Evolutionary conservation across 2,888 invertebrate genomes (phyloP).

Genomic region (Catocala fraxini): DNA sequence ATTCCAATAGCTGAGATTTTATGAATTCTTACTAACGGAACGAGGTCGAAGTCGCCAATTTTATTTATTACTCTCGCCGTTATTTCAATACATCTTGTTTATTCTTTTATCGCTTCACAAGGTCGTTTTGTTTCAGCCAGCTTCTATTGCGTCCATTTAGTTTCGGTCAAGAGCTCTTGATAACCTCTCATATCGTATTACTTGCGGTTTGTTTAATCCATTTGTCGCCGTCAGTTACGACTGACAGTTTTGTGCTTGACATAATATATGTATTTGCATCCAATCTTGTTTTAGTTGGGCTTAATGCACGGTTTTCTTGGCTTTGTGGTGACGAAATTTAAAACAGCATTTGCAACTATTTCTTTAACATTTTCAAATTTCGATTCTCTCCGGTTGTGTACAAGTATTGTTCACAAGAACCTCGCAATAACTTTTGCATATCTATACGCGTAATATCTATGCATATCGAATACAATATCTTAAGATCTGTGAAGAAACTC

Average conservation of each 20-base stretch:
- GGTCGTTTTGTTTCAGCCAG: constrained; percentile 52
- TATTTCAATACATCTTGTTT: constrained; percentile 34
- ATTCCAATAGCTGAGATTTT: not conserved
- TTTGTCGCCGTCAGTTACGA: constrained; percentile 20
- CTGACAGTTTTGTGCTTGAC: constrained; percentile 18
- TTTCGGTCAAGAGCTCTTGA: constrained; percentile 63
- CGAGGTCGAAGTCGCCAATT: constrained; percentile 22
- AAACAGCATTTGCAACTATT: too few species aligned
- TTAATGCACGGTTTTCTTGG: not conserved
- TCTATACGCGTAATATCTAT: constrained; percentile 28
- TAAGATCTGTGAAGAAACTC: constrained; percentile 63
- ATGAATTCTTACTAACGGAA: constrained; percentile 10
- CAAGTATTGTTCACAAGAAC: constrained; percentile 5
- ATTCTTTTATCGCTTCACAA: constrained; percentile 49
- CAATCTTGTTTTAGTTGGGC: not conserved
- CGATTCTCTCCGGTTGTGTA: not conserved
- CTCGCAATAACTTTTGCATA: constrained; percentile 29
- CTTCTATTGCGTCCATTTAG: constrained; percentile 48
- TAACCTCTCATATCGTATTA: constrained; percentile 63
- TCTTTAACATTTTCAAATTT: not conserved
- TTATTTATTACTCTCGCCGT: constrained; percentile 23
- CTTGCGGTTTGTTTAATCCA: constrained; percentile 47
- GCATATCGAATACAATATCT: constrained; percentile 47
- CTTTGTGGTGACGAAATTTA: not conserved
- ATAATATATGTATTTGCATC: constrained; percentile 15